phyloP scores from a whole-genome alignment of 2,113 vertebrate species.

The Nesoenas mayeri region DNA sequence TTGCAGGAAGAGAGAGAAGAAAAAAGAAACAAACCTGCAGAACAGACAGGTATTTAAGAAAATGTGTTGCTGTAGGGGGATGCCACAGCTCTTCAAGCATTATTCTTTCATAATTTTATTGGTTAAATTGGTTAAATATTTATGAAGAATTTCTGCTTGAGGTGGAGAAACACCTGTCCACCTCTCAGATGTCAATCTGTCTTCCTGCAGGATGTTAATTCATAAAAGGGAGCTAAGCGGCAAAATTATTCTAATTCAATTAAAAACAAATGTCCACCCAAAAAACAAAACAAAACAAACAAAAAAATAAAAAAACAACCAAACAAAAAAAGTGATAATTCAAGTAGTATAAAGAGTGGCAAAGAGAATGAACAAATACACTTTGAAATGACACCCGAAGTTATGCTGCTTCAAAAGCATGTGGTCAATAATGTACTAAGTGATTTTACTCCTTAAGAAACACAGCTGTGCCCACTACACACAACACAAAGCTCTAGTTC shows the following conservation, averaged over 20 bases:
- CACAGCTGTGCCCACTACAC: background rate
- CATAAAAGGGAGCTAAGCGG: background rate
- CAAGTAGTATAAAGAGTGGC: background rate
- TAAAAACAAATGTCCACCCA: background rate
- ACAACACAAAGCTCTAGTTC: background rate
- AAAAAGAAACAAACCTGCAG: background rate
- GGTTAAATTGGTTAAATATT: constrained; percentile 35
- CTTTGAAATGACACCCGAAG: background rate
- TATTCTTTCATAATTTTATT: background rate
- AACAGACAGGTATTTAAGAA: background rate
- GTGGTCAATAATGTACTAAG: background rate
- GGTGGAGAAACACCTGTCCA: background rate
- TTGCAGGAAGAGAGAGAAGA: background rate
- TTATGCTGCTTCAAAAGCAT: background rate
- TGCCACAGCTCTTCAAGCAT: background rate
- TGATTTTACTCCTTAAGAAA: background rate
- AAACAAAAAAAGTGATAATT: background rate
- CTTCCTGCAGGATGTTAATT: background rate
- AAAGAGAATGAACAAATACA: background rate
- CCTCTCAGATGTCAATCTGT: background rate
- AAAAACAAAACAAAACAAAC: too few relatives aligned
- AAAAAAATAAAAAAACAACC: too few relatives aligned
- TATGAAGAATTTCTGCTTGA: background rate
- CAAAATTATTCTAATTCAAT: background rate
- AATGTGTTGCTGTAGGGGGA: background rate